Conservation (phyloP, 2,797 vertebrate genomes). For the Sorex maritimensis region DNA sequence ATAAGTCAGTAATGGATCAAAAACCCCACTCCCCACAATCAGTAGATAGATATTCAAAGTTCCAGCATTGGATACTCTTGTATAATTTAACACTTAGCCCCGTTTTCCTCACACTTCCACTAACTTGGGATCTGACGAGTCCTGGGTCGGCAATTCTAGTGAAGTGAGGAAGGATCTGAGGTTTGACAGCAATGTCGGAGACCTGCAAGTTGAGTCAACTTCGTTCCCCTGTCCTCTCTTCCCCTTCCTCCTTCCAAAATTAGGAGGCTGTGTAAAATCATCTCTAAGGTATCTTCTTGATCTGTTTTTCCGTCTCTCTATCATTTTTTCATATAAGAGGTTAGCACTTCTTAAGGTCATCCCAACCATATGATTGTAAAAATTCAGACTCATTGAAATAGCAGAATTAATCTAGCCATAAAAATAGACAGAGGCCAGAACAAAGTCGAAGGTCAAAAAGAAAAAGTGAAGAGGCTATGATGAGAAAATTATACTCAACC, state of each 20-base stretch:
- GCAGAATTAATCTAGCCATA: slow-evolving; percentile 77
- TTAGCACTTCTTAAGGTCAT: slow-evolving; percentile 66
- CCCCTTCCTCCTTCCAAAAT: not conserved
- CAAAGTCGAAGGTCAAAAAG: slow-evolving; percentile 57
- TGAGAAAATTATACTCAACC: slow-evolving; percentile 79
- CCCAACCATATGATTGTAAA: slow-evolving; percentile 29
- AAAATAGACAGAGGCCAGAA: slow-evolving; percentile 76
- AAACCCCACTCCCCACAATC: not conserved
- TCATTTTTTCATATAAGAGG: slow-evolving; percentile 5
- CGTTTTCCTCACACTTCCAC: not conserved
- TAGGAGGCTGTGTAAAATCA: not conserved
- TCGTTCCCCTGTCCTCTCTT: not conserved
- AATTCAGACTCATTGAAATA: slow-evolving; percentile 68
- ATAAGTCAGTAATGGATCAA: not conserved
- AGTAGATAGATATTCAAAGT: not conserved
- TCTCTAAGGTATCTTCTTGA: not conserved
- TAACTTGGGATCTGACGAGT: no score
- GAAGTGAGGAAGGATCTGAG: no score
- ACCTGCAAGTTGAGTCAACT: accelerated
- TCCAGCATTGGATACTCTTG: not conserved
- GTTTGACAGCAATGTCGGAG: accelerated
- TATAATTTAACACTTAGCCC: not conserved
- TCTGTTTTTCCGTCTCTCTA: not conserved
- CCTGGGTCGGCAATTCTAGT: not conserved
- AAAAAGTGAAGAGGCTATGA: slow-evolving; percentile 48